These are phyloP conservation scores for Gambelia wislizenii DNA, from an alignment of 2,797 vertebrate genomes.

Conservation along the genomic window DNA sequence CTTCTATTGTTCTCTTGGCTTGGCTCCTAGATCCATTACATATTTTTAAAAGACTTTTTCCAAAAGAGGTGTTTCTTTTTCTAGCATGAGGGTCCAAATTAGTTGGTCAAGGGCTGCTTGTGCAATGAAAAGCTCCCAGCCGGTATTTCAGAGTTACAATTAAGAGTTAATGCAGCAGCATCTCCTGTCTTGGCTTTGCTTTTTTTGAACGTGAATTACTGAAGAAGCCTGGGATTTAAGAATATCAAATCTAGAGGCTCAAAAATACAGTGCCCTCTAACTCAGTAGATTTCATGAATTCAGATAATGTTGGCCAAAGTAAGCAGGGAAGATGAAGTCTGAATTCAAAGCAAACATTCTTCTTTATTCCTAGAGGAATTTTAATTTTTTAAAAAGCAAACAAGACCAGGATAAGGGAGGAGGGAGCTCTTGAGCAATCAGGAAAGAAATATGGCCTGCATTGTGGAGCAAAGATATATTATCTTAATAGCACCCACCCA, in stretches of 20 bases:
- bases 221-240: slow-evolving; percentile 53
- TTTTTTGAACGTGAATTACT: slow-evolving; percentile 32
- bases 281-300: slow-evolving; percentile 66
- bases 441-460: slow-evolving; percentile 59
- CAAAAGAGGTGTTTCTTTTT: slow-evolving; percentile 61
- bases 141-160: slow-evolving; percentile 36
- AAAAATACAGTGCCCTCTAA: slow-evolving; percentile 65
- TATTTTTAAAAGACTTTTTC: slow-evolving; percentile 66
- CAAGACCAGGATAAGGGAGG: slow-evolving; percentile 60
- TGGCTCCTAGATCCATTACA: too few species aligned
- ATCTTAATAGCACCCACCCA: slow-evolving; percentile 38
- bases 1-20: too few species aligned
- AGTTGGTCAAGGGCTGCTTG: slow-evolving; percentile 51
- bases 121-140: slow-evolving; percentile 14
- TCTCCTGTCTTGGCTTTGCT: slow-evolving; percentile 25
- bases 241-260: slow-evolving; percentile 47
- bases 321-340: slow-evolving; percentile 69
- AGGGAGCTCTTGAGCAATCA: slow-evolving; percentile 57
- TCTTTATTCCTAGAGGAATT: slow-evolving; percentile 73
- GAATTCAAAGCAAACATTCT: slow-evolving; percentile 77
- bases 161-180: slow-evolving; percentile 50
- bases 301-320: slow-evolving; percentile 60
- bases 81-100: slow-evolving; percentile 52
- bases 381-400: slow-evolving; percentile 64
- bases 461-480: slow-evolving; percentile 21